phyloP scores from a whole-genome alignment of 2,888 invertebrate species.

The Drosophila pseudotakahashii region DNA sequence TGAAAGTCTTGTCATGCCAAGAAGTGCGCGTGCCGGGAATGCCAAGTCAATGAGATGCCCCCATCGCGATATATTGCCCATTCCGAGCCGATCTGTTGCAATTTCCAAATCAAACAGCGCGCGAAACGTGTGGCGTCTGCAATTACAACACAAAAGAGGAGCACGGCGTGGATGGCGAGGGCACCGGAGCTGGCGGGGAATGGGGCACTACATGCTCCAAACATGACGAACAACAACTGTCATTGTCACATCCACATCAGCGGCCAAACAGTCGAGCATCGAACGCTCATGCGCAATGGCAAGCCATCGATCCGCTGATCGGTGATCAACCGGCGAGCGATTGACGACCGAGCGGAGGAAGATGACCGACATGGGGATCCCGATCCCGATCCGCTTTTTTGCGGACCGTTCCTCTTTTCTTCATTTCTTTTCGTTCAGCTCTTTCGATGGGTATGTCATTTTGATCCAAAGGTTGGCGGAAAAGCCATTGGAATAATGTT shows the following conservation, averaged over 20 bases:
- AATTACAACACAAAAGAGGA: conserved; percentile 70
- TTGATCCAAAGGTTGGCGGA: not conserved
- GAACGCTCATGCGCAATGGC: conserved; percentile 31
- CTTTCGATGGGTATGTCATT: conserved; percentile 1
- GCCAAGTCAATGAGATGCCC: conserved; percentile 63
- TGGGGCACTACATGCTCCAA: conserved; percentile 63
- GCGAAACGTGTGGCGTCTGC: conserved; percentile 79
- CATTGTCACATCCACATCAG: conserved; percentile 76
- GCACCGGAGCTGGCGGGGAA: conserved; percentile 1
- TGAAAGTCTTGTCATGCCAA: conserved; percentile 82
- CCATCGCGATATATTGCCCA: conserved; percentile 65
- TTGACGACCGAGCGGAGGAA: conserved; percentile 27
- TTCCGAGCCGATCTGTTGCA: conserved; percentile 72
- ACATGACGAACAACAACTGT: conserved; percentile 82
- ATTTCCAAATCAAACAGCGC: conserved; percentile 79
- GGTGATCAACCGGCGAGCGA: conserved; percentile 25
- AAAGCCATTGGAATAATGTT: not conserved
- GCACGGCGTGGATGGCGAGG: conserved; percentile 13
- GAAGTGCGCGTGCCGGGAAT: conserved; percentile 79
- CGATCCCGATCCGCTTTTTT: conserved; percentile 27
- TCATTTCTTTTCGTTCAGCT: conserved; percentile 9
- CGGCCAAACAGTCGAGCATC: conserved; percentile 38
- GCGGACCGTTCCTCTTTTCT: conserved; percentile 6
- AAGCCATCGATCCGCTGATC: conserved; percentile 32
- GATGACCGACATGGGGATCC: conserved; percentile 39